Percentiles rank a stretch among this genome's conserved stretches.
Evolutionary conservation across 2,888 invertebrate genomes (phyloP).

Genomic region (Caenorhabditis uteleia): DNA sequence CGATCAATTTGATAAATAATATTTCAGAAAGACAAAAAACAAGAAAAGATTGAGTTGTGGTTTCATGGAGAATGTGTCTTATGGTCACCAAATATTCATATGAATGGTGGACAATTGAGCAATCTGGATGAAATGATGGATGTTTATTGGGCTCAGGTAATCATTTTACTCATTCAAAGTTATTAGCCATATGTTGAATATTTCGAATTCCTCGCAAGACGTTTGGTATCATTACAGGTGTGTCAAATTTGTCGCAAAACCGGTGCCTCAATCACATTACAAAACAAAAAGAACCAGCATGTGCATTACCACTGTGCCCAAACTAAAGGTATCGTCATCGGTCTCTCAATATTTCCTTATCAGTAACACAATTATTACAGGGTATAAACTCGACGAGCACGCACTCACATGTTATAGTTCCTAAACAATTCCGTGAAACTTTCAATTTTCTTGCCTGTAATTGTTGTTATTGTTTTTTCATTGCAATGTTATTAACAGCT

Average conservation of each 20-base stretch:
- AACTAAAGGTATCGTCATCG: constrained; percentile 14
- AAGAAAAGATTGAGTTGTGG: constrained; percentile 40
- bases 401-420: constrained; percentile 29
- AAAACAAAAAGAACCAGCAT: constrained; percentile 19
- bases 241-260: constrained; percentile 32
- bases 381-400: constrained; percentile 36
- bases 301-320: constrained; percentile 41
- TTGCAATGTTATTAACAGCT: no score
- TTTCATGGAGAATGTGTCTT: constrained; percentile 47
- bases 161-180: not conserved
- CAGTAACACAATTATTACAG: constrained; percentile 20
- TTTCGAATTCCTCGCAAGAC: constrained; percentile 3
- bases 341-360: constrained; percentile 6
- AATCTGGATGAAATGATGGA: constrained; percentile 37
- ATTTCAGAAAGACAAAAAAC: constrained; percentile 9
- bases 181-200: not conserved
- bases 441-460: no score
- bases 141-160: constrained; percentile 36
- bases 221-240: constrained; percentile 3
- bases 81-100: constrained; percentile 46
- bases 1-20: not conserved
- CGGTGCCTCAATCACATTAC: constrained; percentile 37
- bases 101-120: constrained; percentile 35
- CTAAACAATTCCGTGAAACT: no score
- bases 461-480: no score